phyloP scores from a whole-genome alignment of 2,113 vertebrate genomes.

The Petaurus breviceps region DNA sequence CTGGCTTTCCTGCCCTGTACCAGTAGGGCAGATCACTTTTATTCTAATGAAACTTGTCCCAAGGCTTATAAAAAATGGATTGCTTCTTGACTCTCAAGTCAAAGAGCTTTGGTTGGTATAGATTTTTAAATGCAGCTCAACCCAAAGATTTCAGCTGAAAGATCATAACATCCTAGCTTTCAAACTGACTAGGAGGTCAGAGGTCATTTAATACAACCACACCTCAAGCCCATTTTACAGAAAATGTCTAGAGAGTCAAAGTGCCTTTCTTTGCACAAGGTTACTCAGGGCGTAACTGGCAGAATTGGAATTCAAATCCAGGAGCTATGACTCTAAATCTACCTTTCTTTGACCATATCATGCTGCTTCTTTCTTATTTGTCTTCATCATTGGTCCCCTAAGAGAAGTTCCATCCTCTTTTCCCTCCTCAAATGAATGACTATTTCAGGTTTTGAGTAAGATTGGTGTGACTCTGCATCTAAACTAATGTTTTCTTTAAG shows the following conservation, averaged over 20 bases:
- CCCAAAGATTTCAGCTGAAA: neutral
- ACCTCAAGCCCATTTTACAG: too few species aligned
- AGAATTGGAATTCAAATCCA: neutral
- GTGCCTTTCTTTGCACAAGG: neutral
- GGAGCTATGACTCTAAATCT: neutral
- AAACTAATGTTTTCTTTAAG: neutral
- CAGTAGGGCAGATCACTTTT: neutral
- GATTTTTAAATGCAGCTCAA: neutral
- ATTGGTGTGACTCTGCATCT: neutral
- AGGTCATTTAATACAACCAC: neutral
- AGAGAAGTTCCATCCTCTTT: neutral
- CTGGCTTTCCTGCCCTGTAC: too few species aligned
- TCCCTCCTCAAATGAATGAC: neutral
- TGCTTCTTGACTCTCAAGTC: neutral
- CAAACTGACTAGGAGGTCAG: neutral
- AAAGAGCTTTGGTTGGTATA: neutral
- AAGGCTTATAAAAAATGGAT: neutral
- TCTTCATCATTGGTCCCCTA: neutral
- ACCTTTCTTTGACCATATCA: neutral
- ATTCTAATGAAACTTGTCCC: neutral
- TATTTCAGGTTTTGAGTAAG: neutral
- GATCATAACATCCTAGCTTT: neutral
- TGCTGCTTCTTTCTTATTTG: neutral
- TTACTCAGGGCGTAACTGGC: neutral
- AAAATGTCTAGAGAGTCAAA: neutral